Evolutionary conservation across 2,888 invertebrate genomes (phyloP), one percentile per base, ranked within the genome.

Genomic region (Pristionchus entomophagus): DNA sequence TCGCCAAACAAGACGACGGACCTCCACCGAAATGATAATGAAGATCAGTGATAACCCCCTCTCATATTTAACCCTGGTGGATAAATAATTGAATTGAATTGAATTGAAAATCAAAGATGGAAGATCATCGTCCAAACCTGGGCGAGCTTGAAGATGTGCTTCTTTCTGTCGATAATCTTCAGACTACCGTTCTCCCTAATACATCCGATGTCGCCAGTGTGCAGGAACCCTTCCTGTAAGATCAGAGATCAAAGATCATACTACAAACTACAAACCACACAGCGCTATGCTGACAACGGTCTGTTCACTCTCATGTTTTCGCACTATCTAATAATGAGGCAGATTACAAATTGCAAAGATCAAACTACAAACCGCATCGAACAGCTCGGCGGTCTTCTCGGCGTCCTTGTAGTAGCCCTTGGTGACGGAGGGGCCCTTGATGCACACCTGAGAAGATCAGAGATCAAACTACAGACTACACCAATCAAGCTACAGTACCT

Each of bases 321-420:
- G 1, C 45, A 45, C 14, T 45, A 45, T 10, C 45, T 14, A 14
- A 10, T 14, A 45, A 45, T 10, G 45, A 45, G 8, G 45, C 56
- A 56, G 17, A 56, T 17, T 56, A 56, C 5, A 22, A 56, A 56
- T 5, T 22, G n/a, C 17, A 56, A 56, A 56, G 56, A 49, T 32
- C 35, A 38, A 35, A 73, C 73, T 73, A 51, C 97, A 97, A 0
- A 90, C 90, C 53, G 95, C 95, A 94, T 97, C 97, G 89, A 98
- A 96, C 35, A 96, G 96, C 93, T 97, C 96, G 73, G 96, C 95
- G 3, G 98, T 99, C 94, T 97, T 96, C 93, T 97, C 97, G 0
- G 96, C 96, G 94, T 98, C 97, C 87, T 91, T 89, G 88, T 88
- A 92, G 85, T 92, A 92, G 12, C 92, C 92, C 41, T 88, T 89